Evolutionary conservation across 2,113 vertebrate species (phyloP).

Genomic region (Xiphorhynchus elegans): DNA sequence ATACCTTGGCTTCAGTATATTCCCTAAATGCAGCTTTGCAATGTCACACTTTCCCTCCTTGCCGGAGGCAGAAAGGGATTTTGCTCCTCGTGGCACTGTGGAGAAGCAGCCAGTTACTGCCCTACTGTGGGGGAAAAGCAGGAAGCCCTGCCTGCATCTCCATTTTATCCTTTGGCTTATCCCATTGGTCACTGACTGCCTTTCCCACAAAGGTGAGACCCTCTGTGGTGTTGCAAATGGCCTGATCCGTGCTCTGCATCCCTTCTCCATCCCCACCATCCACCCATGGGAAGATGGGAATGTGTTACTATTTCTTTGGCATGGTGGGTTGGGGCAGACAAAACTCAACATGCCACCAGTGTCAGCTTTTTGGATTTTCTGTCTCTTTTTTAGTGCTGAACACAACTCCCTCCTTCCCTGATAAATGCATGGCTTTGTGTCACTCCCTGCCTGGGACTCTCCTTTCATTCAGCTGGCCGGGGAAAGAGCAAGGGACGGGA

Average conservation of each 20-base stretch:
- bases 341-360: neutral
- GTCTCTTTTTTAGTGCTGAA: neutral
- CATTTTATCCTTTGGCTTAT: neutral
- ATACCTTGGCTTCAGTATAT: neutral
- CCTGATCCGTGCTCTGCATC: neutral
- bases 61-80: neutral
- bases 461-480: neutral
- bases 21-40: conserved; percentile 10
- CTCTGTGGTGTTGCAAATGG: neutral
- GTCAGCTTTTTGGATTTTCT: neutral
- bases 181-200: fast-evolving
- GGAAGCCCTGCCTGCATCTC: neutral
- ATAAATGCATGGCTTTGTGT: neutral
- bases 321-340: fast-evolving
- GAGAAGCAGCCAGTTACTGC: neutral
- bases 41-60: neutral
- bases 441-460: neutral
- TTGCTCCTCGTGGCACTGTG: neutral
- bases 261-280: neutral
- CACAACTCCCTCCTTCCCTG: neutral
- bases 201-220: neutral
- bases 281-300: fast-evolving
- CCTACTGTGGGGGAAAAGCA: fast-evolving
- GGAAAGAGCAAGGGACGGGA: conserved; percentile 24
- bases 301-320: neutral